Evolutionary conservation across 2,888 invertebrate genomes (phyloP).

Genomic region (Odontocerum albicorne): DNA sequence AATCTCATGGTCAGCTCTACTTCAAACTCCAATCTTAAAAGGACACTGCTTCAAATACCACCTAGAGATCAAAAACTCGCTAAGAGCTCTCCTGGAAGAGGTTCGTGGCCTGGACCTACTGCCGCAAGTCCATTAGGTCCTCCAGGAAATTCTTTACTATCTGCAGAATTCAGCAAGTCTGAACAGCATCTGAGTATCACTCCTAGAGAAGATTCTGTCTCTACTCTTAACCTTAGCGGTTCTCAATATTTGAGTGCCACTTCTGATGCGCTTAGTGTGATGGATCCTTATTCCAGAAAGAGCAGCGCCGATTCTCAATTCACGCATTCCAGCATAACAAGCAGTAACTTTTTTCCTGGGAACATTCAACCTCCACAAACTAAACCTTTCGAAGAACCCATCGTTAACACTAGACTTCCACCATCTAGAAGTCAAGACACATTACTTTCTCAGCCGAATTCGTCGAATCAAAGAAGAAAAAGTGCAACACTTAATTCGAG

Average conservation of each 20-base stretch:
- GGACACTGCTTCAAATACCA: constrained; percentile 62
- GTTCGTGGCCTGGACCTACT: constrained; percentile 85
- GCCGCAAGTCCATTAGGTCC: constrained; percentile 52
- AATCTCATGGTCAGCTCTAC: constrained; percentile 29
- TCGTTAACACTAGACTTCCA: constrained; percentile 57
- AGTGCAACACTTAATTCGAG: constrained; percentile 62
- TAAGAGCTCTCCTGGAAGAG: constrained; percentile 76
- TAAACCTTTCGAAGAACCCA: constrained; percentile 31
- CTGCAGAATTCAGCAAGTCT: constrained; percentile 79
- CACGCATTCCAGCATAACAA: constrained; percentile 56
- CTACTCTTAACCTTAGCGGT: constrained; percentile 55
- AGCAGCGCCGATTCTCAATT: constrained; percentile 62
- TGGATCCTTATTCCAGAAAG: constrained; percentile 52
- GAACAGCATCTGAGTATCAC: constrained; percentile 70
- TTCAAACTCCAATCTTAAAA: constrained; percentile 32
- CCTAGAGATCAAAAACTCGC: constrained; percentile 73
- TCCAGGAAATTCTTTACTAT: constrained; percentile 53
- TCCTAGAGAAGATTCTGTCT: constrained; percentile 56
- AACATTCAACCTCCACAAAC: constrained; percentile 38
- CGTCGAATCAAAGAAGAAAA: constrained; percentile 47
- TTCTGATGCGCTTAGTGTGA: constrained; percentile 37
- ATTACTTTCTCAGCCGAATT: constrained; percentile 53
- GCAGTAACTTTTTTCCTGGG: constrained; percentile 50
- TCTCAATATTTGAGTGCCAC: constrained; percentile 60
- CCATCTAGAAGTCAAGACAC: constrained; percentile 83